These are phyloP conservation scores for Hypanus sabinus DNA, from an alignment of 2,113 vertebrate genomes.

Conservation along the genomic window DNA sequence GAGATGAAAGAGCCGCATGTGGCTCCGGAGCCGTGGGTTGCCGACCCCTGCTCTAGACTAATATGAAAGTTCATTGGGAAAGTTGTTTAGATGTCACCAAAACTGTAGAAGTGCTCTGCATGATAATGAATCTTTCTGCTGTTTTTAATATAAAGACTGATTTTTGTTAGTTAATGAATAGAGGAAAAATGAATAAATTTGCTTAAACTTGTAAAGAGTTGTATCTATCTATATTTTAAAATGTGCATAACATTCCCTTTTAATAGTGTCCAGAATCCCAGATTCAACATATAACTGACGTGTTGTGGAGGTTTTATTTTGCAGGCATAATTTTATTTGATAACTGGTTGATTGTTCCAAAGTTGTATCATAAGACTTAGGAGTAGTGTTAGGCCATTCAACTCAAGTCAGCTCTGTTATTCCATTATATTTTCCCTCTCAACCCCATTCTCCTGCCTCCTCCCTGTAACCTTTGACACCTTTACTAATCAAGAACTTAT, in stretches of 20 bases:
- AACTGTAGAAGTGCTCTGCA: neutral
- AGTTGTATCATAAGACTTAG: neutral
- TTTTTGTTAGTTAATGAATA: neutral
- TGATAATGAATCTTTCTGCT: neutral
- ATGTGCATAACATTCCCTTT: neutral
- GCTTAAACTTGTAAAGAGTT: neutral
- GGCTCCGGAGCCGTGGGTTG: too few species aligned
- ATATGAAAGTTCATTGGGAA: neutral
- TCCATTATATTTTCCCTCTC: too few species aligned
- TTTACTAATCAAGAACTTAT: too few species aligned
- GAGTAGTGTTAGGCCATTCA: too few species aligned
- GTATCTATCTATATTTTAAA: neutral
- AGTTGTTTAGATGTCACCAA: neutral
- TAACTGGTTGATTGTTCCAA: neutral
- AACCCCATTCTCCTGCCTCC: too few species aligned
- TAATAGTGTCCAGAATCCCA: too few species aligned
- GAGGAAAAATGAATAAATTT: neutral
- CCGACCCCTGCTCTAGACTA: too few species aligned
- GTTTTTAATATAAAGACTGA: neutral
- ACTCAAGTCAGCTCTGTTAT: too few species aligned
- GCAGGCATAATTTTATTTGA: neutral
- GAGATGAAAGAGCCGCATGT: too few species aligned
- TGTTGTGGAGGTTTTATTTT: too few species aligned
- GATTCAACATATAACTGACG: too few species aligned
- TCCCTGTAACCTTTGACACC: too few species aligned